Evolutionary conservation across 53 echinoderm and acorn worm genomes (phyloP), one percentile per base, ranked within the genome.

Genomic region (Glandiceps talaboti): DNA sequence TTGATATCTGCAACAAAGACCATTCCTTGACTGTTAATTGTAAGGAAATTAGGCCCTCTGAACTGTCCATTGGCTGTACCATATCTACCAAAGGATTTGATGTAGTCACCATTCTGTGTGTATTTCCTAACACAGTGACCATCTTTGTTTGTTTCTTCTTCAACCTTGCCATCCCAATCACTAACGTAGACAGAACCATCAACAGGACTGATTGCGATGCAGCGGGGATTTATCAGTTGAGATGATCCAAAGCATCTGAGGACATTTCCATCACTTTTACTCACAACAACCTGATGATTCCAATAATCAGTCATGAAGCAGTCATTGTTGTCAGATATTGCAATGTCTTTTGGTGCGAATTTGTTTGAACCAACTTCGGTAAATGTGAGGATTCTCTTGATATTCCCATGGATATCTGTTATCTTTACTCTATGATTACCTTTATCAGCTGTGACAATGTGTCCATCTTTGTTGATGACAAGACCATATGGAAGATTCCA

Each of bases 1-100:
- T 91, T 91, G 79, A 93, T 91, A 75, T 93, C 92, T 45, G 93
- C 93, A n/a, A 99, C 99, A 72, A 87, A 86, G 76, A 99, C 82
- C 79, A 92, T 99, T 74, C 92, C 93, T 30, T 91, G 76, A 20
- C 81, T 33, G 78, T 93, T 93, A 25, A 91, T 84, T 1, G 91
- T 84, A 1, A 99, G 84, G 0, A 93, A 93, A 29, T 89, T 93
- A 1, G 93, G 99, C 32, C 89, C 93, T 30, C 87, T 89, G 72
- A 99, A 75, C 74, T 92, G 87, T 31, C 89, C 90, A n/a, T 91
- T 89, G 29, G 88, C 90, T 0, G 87, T 89, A 6, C 64, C 64
- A 6, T 45, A 12, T 14, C 88, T 87, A n/a, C 89, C 85, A 75
- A 99, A 83, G 0, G 88, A 85, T 27, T 87, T 85, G 30, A 91